Evolutionary conservation across 2,113 vertebrate genomes (phyloP), one percentile per base, ranked within the genome.

Genomic region (Struthidea cinerea): DNA sequence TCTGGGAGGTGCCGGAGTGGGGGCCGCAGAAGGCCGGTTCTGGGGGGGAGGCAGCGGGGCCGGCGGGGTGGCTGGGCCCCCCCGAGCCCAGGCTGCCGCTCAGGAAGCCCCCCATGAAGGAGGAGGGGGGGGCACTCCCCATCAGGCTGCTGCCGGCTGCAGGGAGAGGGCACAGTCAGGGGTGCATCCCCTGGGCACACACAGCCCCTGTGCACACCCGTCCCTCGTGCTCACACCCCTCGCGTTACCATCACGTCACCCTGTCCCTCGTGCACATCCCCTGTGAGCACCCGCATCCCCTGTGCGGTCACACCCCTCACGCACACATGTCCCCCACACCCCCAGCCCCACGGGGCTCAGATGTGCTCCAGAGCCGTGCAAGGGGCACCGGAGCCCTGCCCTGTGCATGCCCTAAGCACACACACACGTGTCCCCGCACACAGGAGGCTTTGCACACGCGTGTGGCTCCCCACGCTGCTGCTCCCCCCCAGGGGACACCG

Each of bases 21-120:
- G 99, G 98, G 71, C 98, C 98, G 1, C 98, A 98, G 97, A 99
- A 99, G 46, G 99, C 98, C 24, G 98, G 99, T 84, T 99, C 99
- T 5, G 99, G 98, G 46, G 99, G 99, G 53, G 99, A 98, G 22
- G 99, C 98, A 2, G 98, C 61, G 18, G 99, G 98, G 93, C 99
- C 98, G 7, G 98, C 97, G 2, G 99, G 98, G 97, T 99, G 99
- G 39, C 98, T 96, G 70, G 99, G 98, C 64, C 96, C 98, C 18
- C 99, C 98, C 0, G 99, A 98, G 84, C 99, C 99, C 97, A 99
- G 97, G 97, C 99, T 99, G 98, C 99, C 97, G 96, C 99, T 98
- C 96, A 99, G 98, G 97, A 99, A 99, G 84, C 99, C 98, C 97
- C 99, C 99, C 99, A 99, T 99, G 98, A 99, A 99, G 75, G 99